Percentiles rank a stretch among this genome's conserved stretches.
Evolutionary conservation across 1,140 invertebrate genomes (phyloP).

Genomic region (Sycophaga agraensis): DNA sequence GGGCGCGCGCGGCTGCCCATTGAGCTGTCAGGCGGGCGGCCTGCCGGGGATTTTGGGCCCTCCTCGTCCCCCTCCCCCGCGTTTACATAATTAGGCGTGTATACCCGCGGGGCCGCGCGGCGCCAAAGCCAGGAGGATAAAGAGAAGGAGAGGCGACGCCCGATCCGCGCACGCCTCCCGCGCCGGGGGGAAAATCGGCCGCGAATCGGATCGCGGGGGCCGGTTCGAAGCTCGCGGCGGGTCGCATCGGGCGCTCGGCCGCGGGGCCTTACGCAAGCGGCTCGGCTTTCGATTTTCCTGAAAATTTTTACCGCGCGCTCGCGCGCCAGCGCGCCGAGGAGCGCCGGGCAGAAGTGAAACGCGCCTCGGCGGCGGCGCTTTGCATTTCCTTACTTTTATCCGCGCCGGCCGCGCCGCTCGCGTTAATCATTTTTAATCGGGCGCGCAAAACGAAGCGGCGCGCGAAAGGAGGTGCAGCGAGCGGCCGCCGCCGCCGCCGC

Average conservation of each 20-base stretch:
- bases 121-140: no score
- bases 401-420: not conserved
- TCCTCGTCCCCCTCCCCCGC: no score
- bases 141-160: not conserved
- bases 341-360: constrained; percentile 1
- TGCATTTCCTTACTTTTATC: constrained; percentile 30
- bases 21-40: no score
- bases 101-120: no score
- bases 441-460: not conserved
- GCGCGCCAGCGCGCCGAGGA: not conserved
- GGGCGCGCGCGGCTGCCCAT: no score
- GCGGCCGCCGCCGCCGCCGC: no score
- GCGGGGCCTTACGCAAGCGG: no score
- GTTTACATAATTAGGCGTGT: no score
- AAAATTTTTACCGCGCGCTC: constrained; percentile 3
- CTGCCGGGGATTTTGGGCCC: no score
- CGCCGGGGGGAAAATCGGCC: no score
- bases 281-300: constrained; percentile 22
- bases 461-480: not conserved
- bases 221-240: not conserved
- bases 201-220: not conserved
- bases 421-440: constrained; percentile 24
- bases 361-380: not conserved
- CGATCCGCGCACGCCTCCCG: not conserved
- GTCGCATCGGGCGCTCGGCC: not conserved